These are phyloP conservation scores for Mycetomoellerius zeteki DNA, from an alignment of 1,140 invertebrate species.

Conservation along the genomic window DNA sequence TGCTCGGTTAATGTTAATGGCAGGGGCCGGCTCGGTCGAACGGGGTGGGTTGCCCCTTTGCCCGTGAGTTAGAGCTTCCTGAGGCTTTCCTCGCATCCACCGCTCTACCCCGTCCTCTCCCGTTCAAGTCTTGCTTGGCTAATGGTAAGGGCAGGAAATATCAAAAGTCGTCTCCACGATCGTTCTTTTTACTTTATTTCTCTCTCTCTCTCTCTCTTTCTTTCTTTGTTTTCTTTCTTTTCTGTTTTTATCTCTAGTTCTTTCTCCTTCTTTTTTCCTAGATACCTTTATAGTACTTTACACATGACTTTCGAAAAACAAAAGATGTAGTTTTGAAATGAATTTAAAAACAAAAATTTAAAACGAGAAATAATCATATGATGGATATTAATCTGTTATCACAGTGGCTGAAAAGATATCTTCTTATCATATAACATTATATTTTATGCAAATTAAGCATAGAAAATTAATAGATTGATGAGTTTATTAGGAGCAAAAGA, in stretches of 20 bases:
- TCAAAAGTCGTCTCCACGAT: conserved; percentile 75
- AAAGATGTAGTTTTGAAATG: neutral
- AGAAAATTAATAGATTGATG: neutral
- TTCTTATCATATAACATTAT: neutral
- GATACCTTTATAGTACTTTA: conserved; percentile 8
- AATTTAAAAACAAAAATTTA: neutral
- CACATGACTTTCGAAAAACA: neutral
- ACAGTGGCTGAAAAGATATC: neutral
- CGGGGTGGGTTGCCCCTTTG: conserved; percentile 74
- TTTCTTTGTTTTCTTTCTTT: neutral
- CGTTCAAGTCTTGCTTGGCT: conserved; percentile 69
- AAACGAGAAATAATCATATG: neutral
- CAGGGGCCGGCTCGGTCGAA: conserved; percentile 74
- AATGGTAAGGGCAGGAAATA: conserved; percentile 80
- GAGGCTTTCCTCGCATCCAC: conserved; percentile 80
- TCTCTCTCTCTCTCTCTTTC: neutral
- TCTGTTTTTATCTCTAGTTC: neutral
- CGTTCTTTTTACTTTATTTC: conserved; percentile 53
- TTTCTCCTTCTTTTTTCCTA: neutral
- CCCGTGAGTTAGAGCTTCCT: conserved; percentile 83
- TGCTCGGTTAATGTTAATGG: conserved; percentile 82
- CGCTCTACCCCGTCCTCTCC: conserved; percentile 56
- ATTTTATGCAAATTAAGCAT: neutral
- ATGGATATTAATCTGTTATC: neutral
- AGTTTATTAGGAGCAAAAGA: neutral